Percentiles rank a stretch among this genome's conserved stretches.
These are phyloP conservation scores for Chascanopsetta lugubris DNA, from an alignment of 2,113 vertebrate genomes.

Conservation along the genomic window DNA sequence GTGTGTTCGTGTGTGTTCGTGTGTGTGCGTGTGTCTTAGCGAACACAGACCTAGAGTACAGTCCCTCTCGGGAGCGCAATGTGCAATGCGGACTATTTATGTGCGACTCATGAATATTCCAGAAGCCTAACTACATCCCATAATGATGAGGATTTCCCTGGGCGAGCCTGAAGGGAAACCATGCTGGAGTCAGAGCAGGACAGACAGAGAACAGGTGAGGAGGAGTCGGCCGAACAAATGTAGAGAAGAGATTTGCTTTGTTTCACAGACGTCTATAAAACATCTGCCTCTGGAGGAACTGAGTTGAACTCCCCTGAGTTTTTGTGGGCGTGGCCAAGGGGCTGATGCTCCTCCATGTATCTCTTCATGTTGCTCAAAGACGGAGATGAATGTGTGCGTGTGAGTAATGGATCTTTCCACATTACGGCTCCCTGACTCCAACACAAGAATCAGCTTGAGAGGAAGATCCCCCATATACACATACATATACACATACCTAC, in stretches of 20 bases:
- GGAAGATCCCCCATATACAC: no score
- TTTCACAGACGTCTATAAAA: neutral
- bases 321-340: no score
- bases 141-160: slow-evolving; percentile 28
- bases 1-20: slow-evolving; percentile 1
- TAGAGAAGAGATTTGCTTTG: neutral
- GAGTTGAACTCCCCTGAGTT: no score
- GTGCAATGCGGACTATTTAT: slow-evolving; percentile 20
- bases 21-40: slow-evolving; percentile 3
- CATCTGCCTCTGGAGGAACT: no score
- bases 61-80: slow-evolving; percentile 16
- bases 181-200: neutral
- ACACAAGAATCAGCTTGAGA: no score
- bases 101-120: slow-evolving; percentile 55
- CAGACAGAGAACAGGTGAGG: neutral
- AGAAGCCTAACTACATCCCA: slow-evolving; percentile 13
- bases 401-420: neutral
- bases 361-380: no score
- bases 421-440: neutral
- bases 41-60: slow-evolving; percentile 1
- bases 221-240: neutral
- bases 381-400: no score
- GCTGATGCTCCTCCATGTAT: no score
- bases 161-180: slow-evolving; percentile 32
- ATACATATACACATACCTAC: no score